Evolutionary conservation across 2,113 vertebrate genomes (phyloP).

Genomic region (Rhegmatorhina hoffmannsi): DNA sequence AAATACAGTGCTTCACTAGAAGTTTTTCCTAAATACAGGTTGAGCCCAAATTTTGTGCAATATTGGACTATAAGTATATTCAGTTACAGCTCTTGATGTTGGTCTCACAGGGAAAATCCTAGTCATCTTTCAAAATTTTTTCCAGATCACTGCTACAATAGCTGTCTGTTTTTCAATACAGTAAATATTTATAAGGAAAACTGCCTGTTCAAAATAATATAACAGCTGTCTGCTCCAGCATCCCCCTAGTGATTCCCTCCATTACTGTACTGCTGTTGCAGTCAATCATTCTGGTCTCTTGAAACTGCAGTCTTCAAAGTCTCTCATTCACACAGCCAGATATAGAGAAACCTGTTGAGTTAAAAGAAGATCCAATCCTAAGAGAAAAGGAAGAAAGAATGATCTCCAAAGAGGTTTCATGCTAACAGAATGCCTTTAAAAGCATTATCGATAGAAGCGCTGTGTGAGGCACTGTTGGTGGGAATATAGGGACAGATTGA

Average conservation of each 20-base stretch:
- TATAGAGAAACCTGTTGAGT: slow-evolving; percentile 34
- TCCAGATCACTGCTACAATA: slow-evolving; percentile 41
- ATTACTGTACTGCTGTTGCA: slow-evolving; percentile 62
- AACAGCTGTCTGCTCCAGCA: slow-evolving; percentile 38
- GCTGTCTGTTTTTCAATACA: slow-evolving; percentile 55
- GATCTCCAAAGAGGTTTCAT: not conserved
- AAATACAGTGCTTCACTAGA: not conserved
- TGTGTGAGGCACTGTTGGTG: not conserved
- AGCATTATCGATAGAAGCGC: not conserved
- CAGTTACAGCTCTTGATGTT: slow-evolving; percentile 48
- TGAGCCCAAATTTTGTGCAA: slow-evolving; percentile 43
- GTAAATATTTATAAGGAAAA: slow-evolving; percentile 67
- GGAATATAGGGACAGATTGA: not conserved
- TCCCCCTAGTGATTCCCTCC: slow-evolving; percentile 31
- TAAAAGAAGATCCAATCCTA: not conserved
- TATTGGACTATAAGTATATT: slow-evolving; percentile 40
- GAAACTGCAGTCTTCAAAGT: slow-evolving; percentile 50
- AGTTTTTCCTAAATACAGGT: not conserved
- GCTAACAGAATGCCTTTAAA: not conserved
- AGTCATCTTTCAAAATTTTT: slow-evolving; percentile 40
- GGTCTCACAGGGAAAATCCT: slow-evolving; percentile 34
- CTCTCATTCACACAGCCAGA: slow-evolving; percentile 15
- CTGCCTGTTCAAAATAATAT: slow-evolving; percentile 33
- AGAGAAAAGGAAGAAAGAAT: not conserved
- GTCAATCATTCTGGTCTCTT: slow-evolving; percentile 55